Conservation (phyloP, 2,113 vertebrate species). For the Xiphias gladius region DNA sequence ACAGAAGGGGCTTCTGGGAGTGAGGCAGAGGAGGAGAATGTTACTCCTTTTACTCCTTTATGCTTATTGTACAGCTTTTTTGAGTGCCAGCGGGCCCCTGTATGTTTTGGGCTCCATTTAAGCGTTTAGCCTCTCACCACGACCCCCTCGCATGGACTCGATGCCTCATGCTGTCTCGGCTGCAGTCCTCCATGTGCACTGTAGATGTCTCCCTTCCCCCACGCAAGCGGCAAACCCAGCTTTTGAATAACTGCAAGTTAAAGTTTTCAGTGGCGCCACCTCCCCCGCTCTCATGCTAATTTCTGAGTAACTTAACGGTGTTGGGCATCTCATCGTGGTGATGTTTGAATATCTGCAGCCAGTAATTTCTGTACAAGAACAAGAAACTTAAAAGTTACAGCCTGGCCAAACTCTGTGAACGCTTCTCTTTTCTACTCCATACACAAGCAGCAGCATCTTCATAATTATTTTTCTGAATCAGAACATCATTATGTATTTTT, state of each 20-base stretch:
- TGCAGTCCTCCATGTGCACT: conserved; percentile 68
- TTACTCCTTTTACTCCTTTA: conserved; percentile 44
- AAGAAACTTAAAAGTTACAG: conserved; percentile 20
- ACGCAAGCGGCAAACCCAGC: conserved; percentile 46
- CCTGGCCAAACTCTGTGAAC: conserved; percentile 51
- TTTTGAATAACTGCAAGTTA: conserved; percentile 42
- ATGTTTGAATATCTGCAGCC: conserved; percentile 53
- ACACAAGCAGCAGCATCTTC: conserved; percentile 23
- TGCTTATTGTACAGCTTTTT: conserved; percentile 74
- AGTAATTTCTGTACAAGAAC: conserved; percentile 45
- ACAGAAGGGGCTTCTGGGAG: conserved; percentile 23
- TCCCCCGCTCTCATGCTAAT: conserved; percentile 39
- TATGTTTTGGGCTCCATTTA: conserved; percentile 60
- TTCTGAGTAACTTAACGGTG: conserved; percentile 40
- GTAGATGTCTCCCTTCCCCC: conserved; percentile 61
- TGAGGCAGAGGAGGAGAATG: conserved; percentile 17
- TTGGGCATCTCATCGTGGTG: conserved; percentile 44
- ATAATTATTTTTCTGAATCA: conserved; percentile 26
- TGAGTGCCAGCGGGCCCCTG: conserved; percentile 69
- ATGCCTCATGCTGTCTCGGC: conserved; percentile 59
- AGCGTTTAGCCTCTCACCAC: conserved; percentile 51
- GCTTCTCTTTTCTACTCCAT: conserved; percentile 51
- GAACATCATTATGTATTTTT: conserved; percentile 24
- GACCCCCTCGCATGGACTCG: conserved; percentile 39
- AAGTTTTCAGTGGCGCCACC: conserved; percentile 31